Percentiles rank a stretch among this genome's conserved stretches.
phyloP scores from a whole-genome alignment of 2,113 vertebrate species.

The Engraulis encrasicolus region DNA sequence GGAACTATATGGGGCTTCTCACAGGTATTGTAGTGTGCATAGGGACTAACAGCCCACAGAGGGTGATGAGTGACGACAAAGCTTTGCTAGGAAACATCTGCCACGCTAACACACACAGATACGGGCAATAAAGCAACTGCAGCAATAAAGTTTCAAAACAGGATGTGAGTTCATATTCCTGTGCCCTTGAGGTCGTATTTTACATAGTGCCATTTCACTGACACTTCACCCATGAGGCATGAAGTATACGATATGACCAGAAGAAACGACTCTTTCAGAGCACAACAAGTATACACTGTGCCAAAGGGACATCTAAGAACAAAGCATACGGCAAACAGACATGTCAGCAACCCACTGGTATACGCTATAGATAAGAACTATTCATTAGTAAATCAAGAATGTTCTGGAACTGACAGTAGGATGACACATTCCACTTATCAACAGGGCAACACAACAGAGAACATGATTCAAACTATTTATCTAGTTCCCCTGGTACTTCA shows the following conservation, averaged over 20 bases:
- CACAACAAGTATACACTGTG: no score
- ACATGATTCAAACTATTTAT: no score
- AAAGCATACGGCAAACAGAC: no score
- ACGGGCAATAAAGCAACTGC: background rate
- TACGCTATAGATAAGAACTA: no score
- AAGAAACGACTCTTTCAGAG: background rate
- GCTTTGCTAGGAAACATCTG: background rate
- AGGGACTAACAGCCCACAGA: background rate
- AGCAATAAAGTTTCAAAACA: background rate
- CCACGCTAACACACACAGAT: background rate
- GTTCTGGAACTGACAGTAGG: no score
- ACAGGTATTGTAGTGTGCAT: background rate
- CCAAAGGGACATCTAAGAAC: no score
- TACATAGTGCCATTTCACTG: background rate
- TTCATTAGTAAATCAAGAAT: no score
- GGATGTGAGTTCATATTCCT: background rate
- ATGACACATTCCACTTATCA: no score
- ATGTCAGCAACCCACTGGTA: no score
- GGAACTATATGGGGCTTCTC: background rate
- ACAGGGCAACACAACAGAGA: no score
- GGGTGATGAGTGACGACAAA: background rate
- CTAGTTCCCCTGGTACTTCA: no score
- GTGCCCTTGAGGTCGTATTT: background rate
- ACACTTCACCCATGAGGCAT: background rate
- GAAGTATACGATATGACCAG: background rate